phyloP scores from a whole-genome alignment of 2,797 vertebrate genomes.

The Cercopithecus neglectus region DNA sequence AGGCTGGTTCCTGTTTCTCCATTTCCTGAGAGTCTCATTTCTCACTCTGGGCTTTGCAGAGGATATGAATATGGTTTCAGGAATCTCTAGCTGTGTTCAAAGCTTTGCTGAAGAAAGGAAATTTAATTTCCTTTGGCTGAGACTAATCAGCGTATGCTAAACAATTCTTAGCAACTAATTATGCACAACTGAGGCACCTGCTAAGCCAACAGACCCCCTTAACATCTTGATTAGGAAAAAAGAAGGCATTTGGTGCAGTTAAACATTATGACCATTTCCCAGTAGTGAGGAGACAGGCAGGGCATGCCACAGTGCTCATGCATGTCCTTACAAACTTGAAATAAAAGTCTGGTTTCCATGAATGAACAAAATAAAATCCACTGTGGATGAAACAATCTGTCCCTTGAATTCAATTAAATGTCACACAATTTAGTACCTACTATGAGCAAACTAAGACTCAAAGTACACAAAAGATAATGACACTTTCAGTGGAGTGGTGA shows the following conservation, averaged over 20 bases:
- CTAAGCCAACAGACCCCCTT: slow-evolving; percentile 64
- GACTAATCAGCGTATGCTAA: slow-evolving; percentile 53
- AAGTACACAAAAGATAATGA: slow-evolving; percentile 14
- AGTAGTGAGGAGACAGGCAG: not conserved
- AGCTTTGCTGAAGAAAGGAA: slow-evolving; percentile 39
- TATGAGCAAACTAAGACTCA: slow-evolving; percentile 1
- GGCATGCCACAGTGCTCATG: not conserved
- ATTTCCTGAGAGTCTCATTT: not conserved
- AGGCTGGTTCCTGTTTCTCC: not conserved
- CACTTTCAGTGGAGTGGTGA: not conserved
- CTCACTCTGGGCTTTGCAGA: not conserved
- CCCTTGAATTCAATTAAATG: slow-evolving; percentile 23
- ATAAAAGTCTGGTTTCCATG: slow-evolving; percentile 1
- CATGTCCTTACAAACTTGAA: not conserved
- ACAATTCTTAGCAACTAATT: slow-evolving; percentile 64
- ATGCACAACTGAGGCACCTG: slow-evolving; percentile 42
- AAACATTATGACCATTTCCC: slow-evolving; percentile 27
- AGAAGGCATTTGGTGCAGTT: slow-evolving; percentile 54
- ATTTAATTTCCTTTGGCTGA: slow-evolving; percentile 56
- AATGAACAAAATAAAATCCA: slow-evolving; percentile 29
- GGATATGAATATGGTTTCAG: not conserved
- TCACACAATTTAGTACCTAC: slow-evolving; percentile 36
- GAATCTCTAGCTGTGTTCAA: not conserved
- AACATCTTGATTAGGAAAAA: slow-evolving; percentile 3
- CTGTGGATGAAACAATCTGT: not conserved